Base-by-base conservation (phyloP, 2,113 vertebrate genomes). In the Brachionichthys hirsutus region DNA sequence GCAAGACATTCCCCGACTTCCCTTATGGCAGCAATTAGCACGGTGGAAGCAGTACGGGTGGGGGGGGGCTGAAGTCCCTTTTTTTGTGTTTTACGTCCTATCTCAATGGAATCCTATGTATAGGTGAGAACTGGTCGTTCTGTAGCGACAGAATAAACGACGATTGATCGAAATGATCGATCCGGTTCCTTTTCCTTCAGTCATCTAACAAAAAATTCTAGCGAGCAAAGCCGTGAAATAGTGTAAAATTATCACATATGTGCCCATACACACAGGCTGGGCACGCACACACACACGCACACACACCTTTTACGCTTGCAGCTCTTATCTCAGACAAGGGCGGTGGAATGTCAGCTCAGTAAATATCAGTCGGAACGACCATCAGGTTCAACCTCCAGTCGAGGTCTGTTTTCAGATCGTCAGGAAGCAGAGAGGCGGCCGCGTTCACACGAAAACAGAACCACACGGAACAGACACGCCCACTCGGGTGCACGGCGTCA, bases 21-120 rank as follows among this genome's bases (percentile, higher is more conserved):
- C 87, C 84, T 80, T 80, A 79, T 90, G 87, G 89, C 90, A 90
- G 86, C 75, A 84, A 89, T 91, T 90, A 90, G 22, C 69, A 71
- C 57, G 57, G 55, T 71, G 19, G 74, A 73, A 12, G 54, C 58
- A 42, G 72, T 48, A 74, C 58, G 48, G 65, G 60, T 65, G 17
- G 75, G 70, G 41, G 1, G 34, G 59, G 35, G 67, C 24, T 30
- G 24, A 30, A 1, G 24, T 30, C 5, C 24, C 24, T 30, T 8
- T 30, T n/a, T 30, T 30, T 8, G 8, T 30, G 24, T 3, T 8
- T 30, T 30, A 30, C 8, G 24, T 30, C 24, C 2, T 30, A 30
- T 30, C 24, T 1, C 24, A 30, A 30, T 30, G 24, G 8, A 8
- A 30, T 6, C 8, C 24, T 30, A 30, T 30, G 4, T 30, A 2